A percentile compares a stretch with the other conserved stretches of the same genome.
Evolutionary conservation across 2,113 vertebrate genomes (phyloP).

Genomic region (Prochilodus magdalenae): DNA sequence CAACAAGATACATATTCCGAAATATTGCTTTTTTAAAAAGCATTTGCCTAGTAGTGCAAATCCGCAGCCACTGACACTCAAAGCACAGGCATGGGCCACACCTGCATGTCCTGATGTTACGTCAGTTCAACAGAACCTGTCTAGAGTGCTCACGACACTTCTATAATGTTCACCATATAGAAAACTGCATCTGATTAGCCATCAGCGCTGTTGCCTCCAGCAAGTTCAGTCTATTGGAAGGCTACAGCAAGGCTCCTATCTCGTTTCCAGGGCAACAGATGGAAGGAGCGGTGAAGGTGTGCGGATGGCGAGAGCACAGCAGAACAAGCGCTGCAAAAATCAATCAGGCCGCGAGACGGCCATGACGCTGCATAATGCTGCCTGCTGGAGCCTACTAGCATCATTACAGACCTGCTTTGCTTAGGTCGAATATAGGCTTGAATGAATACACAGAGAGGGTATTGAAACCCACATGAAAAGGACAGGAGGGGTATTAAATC

Average conservation of each 20-base stretch:
- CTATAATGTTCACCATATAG: not conserved
- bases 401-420: not conserved
- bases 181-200: not conserved
- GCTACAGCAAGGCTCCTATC: constrained; percentile 12
- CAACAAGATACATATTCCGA: too few relatives aligned
- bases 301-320: constrained; percentile 3
- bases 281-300: constrained; percentile 29
- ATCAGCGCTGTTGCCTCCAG: not conserved
- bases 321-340: constrained; percentile 41
- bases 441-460: not conserved
- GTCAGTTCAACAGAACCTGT: not conserved
- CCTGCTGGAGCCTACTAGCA: not conserved
- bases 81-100: not conserved
- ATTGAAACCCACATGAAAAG: not conserved
- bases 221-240: constrained; percentile 18
- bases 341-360: constrained; percentile 55
- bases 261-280: constrained; percentile 52
- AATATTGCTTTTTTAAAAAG: too few relatives aligned
- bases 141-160: not conserved
- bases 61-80: too few relatives aligned
- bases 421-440: not conserved
- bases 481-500: too few relatives aligned
- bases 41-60: too few relatives aligned
- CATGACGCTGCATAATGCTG: constrained; percentile 3
- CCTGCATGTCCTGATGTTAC: not conserved